Conservation (phyloP, 1,140 invertebrate genomes). For the Dysdera silvatica region DNA sequence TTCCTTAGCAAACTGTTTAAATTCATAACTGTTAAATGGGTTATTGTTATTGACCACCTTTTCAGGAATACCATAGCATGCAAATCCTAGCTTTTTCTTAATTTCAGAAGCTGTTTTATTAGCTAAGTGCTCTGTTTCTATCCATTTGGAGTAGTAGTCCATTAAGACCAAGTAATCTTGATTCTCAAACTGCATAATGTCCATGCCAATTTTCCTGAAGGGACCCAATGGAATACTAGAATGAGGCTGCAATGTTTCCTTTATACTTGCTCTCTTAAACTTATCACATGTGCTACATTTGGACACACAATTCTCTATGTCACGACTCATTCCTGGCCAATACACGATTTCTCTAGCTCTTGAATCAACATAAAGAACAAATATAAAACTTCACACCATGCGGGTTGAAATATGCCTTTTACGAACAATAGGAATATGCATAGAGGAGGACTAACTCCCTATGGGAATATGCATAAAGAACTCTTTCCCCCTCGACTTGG, state of each 20-base stretch:
- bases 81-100: background rate
- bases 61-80: background rate
- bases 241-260: slow-evolving; percentile 3
- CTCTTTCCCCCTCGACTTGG: too few relatives aligned
- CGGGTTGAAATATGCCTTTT: too few relatives aligned
- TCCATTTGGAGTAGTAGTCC: slow-evolving; percentile 13
- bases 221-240: background rate
- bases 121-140: background rate
- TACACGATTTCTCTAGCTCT: background rate
- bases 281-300: background rate
- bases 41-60: background rate
- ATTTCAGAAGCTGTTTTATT: background rate
- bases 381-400: too few relatives aligned
- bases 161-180: slow-evolving; percentile 5
- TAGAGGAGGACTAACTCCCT: too few relatives aligned
- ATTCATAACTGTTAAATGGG: background rate
- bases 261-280: background rate
- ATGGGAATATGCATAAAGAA: too few relatives aligned
- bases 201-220: background rate
- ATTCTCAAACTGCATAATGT: background rate
- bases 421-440: too few relatives aligned
- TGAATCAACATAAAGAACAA: too few relatives aligned
- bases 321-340: slow-evolving; percentile 1
- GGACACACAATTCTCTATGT: background rate
- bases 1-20: slow-evolving; percentile 14